Conservation (phyloP, 2,113 vertebrate species). For the Sander vitreus region DNA sequence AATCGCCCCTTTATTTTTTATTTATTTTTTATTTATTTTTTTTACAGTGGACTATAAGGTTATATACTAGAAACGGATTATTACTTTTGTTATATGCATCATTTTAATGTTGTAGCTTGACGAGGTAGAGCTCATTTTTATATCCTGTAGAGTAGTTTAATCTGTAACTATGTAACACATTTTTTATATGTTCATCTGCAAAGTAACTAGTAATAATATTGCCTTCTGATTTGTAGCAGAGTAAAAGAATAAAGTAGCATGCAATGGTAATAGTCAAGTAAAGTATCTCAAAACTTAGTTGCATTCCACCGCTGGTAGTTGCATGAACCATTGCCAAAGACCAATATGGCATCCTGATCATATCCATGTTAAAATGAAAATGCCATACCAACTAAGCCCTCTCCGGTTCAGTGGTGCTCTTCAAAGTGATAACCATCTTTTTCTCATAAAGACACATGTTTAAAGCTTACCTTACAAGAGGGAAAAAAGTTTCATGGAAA, state of each 20-base stretch:
- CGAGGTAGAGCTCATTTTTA: background rate
- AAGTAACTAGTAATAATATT: background rate
- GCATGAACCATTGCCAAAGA: background rate
- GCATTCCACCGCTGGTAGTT: background rate
- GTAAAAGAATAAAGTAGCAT: background rate
- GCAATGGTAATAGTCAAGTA: background rate
- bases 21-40: no score
- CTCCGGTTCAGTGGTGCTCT: background rate
- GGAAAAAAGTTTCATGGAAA: background rate
- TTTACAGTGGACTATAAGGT: background rate
- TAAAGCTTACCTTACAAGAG: background rate
- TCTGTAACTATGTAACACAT: background rate
- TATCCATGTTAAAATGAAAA: background rate
- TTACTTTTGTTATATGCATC: background rate
- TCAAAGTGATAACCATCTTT: background rate
- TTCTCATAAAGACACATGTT: background rate
- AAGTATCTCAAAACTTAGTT: background rate
- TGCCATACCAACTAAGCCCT: background rate
- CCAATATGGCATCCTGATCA: background rate
- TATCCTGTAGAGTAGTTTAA: background rate
- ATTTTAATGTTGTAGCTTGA: background rate
- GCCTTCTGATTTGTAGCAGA: background rate
- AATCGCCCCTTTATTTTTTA: no score
- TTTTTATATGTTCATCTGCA: background rate
- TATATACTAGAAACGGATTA: background rate